A percentile compares a stretch with the other conserved stretches of the same genome.
phyloP scores from a whole-genome alignment of 2,113 vertebrate genomes.

The Elephas maximus region DNA sequence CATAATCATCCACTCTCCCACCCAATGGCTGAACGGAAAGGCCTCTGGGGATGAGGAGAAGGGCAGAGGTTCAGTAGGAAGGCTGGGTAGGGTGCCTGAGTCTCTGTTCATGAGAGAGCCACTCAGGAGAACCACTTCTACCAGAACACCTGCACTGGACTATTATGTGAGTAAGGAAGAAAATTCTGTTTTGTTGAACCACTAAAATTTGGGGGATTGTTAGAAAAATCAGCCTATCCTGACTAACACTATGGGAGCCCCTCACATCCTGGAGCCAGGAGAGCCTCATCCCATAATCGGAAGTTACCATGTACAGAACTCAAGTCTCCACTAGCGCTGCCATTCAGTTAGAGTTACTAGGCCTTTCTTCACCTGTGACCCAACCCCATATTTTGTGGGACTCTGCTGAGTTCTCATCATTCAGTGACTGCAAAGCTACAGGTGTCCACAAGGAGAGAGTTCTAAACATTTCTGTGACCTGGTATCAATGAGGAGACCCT shows the following conservation, averaged over 20 bases:
- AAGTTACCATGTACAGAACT: neutral
- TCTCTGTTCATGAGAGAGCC: neutral
- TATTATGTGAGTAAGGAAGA: too few species aligned
- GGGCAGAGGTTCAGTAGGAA: neutral
- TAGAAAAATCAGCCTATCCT: neutral
- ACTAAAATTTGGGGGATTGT: neutral
- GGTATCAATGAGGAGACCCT: neutral
- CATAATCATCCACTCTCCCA: neutral
- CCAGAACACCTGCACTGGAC: neutral
- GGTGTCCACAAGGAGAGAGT: neutral
- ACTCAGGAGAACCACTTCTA: too few species aligned
- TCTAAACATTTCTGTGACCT: neutral
- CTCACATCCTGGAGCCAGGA: neutral
- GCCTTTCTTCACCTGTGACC: neutral
- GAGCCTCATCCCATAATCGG: neutral
- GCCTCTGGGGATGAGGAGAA: neutral
- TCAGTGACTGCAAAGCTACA: neutral
- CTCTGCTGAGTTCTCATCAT: neutral
- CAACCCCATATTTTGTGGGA: too few species aligned
- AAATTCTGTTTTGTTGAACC: too few species aligned
- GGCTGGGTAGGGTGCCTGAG: too few species aligned
- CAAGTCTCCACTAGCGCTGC: too few species aligned
- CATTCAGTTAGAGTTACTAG: rapidly evolving
- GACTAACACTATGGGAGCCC: neutral
- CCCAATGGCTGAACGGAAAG: neutral